Base-by-base conservation (phyloP, 2,888 invertebrate species). In the Athrips mouffetella region DNA sequence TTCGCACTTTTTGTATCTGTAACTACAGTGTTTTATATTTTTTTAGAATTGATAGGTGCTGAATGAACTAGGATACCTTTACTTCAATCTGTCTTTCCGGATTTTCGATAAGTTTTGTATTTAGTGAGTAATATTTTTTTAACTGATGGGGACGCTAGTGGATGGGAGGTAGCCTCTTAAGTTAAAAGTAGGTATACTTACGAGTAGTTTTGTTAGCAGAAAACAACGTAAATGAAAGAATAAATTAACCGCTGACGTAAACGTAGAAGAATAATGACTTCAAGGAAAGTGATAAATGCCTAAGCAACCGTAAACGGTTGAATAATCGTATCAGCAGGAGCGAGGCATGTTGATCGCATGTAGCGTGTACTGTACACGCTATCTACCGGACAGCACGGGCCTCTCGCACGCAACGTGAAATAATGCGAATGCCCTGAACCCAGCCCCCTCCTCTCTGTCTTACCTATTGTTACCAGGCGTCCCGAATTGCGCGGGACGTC, bases 261-360 rank as follows among this genome's bases (percentile, higher is more conserved):
- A 54, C 56, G 53, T 55, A 54, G 53, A 56, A 57, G 58, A 55
- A 54, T 60, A 57, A 64, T 58, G 58, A 59, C 60, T 60, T 60
- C 48, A 40, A 63, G 61, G 64, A 69, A 69, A 68, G 68, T 67
- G 63, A 69, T 62, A 59, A 61, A 65, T 65, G 58, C 57, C 58
- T 57, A 54, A 55, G 48, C 54, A 57, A 53, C 54, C 57, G 57
- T 59, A 59, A 55, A 59, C 50, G 53, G 59, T 53, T 52, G 55
- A 57, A 57, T 55, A 57, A 53, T 50, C 58, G 60, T 67, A 65
- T 65, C 60, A 57, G 57, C n/a, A n/a, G n/a, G n/a, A 47, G 55
- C 39, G 48, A 25, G 41, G 39, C 42, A 46, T 57, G 58, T 60
- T 58, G 55, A 60, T 72, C 59, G 68, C 70, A 67, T 70, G 70